A percentile compares a stretch with the other conserved stretches of the same genome.
Evolutionary conservation across 2,113 vertebrate species (phyloP).

Genomic region (Menidia beryllina): DNA sequence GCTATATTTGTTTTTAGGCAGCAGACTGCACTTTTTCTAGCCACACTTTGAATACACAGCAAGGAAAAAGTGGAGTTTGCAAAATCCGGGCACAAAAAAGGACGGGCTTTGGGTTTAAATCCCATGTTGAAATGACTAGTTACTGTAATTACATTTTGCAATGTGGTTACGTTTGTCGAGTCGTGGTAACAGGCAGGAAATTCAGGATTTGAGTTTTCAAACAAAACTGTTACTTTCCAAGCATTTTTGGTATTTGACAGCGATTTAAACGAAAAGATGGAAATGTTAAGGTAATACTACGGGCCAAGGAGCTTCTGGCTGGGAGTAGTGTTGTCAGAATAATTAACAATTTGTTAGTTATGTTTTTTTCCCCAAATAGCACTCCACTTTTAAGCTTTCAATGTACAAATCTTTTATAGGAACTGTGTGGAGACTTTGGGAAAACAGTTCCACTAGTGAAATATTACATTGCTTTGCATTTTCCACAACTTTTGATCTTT

Average conservation of each 20-base stretch:
- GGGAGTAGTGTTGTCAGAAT: no score
- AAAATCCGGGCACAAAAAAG: constrained; percentile 27
- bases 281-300: no score
- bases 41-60: constrained; percentile 24
- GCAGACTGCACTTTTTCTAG: constrained; percentile 28
- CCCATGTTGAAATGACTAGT: constrained; percentile 7
- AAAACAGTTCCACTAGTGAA: no score
- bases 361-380: no score
- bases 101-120: constrained; percentile 1
- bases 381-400: no score
- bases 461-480: no score
- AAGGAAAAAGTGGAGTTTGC: constrained; percentile 22
- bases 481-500: no score
- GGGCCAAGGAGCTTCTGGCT: no score
- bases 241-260: not conserved
- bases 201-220: not conserved
- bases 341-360: no score
- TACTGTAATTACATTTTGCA: constrained; percentile 18
- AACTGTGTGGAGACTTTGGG: no score
- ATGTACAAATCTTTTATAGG: no score
- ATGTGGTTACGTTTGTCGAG: constrained; percentile 20
- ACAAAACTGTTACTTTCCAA: not conserved
- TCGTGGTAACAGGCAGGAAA: not conserved
- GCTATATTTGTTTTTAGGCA: constrained; percentile 26
- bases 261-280: no score